Base-by-base conservation (phyloP, 1,140 invertebrate genomes). In the Rhopalosiphum maidis region DNA sequence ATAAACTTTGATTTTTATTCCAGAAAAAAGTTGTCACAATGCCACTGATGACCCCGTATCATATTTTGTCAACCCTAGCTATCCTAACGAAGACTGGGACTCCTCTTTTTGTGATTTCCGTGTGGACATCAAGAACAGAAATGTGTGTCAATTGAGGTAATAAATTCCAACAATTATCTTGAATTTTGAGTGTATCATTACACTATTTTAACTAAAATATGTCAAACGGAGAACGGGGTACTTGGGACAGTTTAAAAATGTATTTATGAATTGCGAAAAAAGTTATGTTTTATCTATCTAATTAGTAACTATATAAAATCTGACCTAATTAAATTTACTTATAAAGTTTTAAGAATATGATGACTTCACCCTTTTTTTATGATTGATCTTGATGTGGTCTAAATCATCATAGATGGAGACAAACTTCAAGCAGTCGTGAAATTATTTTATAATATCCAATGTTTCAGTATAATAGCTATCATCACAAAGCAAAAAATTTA, bases 41-140 rank as follows among this genome's bases (percentile, higher is more conserved):
- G 87, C 94, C 21, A 94, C 94, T 8, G 89, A 90, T 23, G 94
- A 94, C 23, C 55, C 94, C 3, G 93, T 94, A 30, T 94, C 94
- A 8, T 94, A 94, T 83, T 94, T 94, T 88, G 94, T 94, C 55
- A 94, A 94, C 48, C 94, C 94, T 15, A 94, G 93, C 88, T 94
- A 93, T 54, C 94, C 94, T 8, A 93, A 93, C 23, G 88, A 93
- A 21, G 94, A 94, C 35, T 86, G 89, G 35, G 92, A 93, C 21
- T 93, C 93, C 1, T 94, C 94, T 48, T 94, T 94, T 89, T 94
- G 94, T 48, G 94, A 94, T 55, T 94, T 93, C 91, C 93, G 94
- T 1, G 93, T 94, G 23, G 94, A 94, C 60, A 93, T 94, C 48
- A 94, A 94, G 9, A 94, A 94, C 83, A 85, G 93, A 82, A 92